A percentile compares a stretch with the other conserved stretches of the same genome.
Conservation (phyloP, 2,888 invertebrate species). For the Himalopsyche anomala region DNA sequence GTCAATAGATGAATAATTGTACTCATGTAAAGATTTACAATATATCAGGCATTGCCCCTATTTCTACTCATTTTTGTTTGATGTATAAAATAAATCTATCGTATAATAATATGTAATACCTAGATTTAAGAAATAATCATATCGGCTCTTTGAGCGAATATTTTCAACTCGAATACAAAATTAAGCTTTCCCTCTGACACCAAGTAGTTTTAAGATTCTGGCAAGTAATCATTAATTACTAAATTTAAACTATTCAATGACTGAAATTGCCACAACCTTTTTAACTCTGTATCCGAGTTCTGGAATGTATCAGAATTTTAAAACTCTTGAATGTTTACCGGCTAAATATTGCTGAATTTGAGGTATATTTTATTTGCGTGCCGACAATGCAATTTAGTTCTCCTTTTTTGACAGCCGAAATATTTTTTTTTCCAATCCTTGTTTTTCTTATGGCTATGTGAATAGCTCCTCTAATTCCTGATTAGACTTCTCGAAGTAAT, state of each 20-base stretch:
- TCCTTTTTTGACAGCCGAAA: slow-evolving; percentile 12
- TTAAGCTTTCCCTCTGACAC: slow-evolving; percentile 62
- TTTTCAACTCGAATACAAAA: slow-evolving; percentile 57
- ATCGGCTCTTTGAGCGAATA: slow-evolving; percentile 45
- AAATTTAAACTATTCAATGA: slow-evolving; percentile 61
- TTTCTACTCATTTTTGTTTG: slow-evolving; percentile 33
- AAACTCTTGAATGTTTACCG: slow-evolving; percentile 36
- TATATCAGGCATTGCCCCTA: slow-evolving; percentile 28
- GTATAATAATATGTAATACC: slow-evolving; percentile 34
- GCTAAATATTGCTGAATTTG: slow-evolving; percentile 38
- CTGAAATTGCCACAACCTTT: slow-evolving; percentile 64
- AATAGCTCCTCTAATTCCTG: slow-evolving; percentile 50
- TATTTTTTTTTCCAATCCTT: background rate
- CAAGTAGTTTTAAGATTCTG: slow-evolving; percentile 62
- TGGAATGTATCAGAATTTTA: slow-evolving; percentile 59
- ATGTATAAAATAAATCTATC: slow-evolving; percentile 45
- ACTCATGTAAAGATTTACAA: slow-evolving; percentile 25
- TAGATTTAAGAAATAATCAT: slow-evolving; percentile 47
- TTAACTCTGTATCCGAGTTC: slow-evolving; percentile 55
- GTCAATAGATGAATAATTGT: background rate
- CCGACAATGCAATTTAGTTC: background rate
- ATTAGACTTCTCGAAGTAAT: slow-evolving; percentile 44
- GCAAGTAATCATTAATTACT: slow-evolving; percentile 65
- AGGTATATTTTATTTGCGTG: slow-evolving; percentile 19
- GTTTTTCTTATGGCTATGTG: slow-evolving; percentile 2